Evolutionary conservation across 1,140 invertebrate species (phyloP).

Genomic region (Drosophila teissieri): DNA sequence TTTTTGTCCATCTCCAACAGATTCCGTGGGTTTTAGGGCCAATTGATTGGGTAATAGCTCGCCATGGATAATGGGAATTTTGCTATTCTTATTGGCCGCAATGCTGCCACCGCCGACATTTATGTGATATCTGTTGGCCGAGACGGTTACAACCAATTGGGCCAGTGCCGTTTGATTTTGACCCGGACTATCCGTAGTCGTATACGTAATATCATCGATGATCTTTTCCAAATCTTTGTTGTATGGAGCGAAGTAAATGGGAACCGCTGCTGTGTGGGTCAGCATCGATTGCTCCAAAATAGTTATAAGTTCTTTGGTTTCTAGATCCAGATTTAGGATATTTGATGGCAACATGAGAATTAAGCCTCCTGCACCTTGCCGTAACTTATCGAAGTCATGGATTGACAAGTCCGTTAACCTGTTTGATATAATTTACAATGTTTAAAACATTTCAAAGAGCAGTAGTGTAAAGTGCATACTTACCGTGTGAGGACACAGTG

Average conservation of each 20-base stretch:
- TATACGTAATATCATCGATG: conserved; percentile 89
- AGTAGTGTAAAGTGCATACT: conserved; percentile 2
- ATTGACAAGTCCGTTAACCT: conserved; percentile 91
- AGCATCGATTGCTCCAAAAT: conserved; percentile 93
- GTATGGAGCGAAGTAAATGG: conserved; percentile 95
- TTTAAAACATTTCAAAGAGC: no score
- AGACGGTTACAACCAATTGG: conserved; percentile 92
- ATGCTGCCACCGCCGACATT: conserved; percentile 90
- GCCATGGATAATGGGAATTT: conserved; percentile 93
- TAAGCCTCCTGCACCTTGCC: conserved; percentile 93
- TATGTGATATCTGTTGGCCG: conserved; percentile 97
- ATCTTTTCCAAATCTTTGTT: conserved; percentile 90
- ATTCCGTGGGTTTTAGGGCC: conserved; percentile 87
- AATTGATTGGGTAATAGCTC: conserved; percentile 88
- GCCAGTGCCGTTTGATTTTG: conserved; percentile 88
- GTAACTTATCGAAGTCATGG: conserved; percentile 90
- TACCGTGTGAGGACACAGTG: conserved; percentile 92
- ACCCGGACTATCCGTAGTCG: conserved; percentile 70
- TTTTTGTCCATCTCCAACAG: conserved; percentile 91
- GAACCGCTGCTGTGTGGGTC: conserved; percentile 91
- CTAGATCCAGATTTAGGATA: conserved; percentile 87
- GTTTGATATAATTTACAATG: background rate
- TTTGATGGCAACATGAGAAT: conserved; percentile 93
- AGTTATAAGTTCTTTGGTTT: conserved; percentile 92
- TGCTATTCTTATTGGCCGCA: conserved; percentile 89